A percentile compares a stretch with the other conserved stretches of the same genome.
Evolutionary conservation across 2,113 vertebrate species (phyloP).

Genomic region (Damaliscus lunatus): DNA sequence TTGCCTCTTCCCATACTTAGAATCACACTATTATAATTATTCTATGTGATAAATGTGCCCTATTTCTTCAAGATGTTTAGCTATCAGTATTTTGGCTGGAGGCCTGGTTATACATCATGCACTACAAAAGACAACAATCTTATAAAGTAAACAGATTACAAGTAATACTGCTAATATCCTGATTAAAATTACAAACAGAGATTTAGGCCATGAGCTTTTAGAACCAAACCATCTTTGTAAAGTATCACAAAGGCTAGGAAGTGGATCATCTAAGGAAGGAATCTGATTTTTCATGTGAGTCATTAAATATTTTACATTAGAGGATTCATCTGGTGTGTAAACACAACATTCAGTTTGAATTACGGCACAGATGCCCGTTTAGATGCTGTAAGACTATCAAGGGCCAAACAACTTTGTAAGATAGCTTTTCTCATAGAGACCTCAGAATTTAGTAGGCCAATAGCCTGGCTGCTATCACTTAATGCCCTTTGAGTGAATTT

Average conservation of each 20-base stretch:
- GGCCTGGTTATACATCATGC: neutral
- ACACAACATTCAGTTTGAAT: neutral
- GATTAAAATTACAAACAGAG: neutral
- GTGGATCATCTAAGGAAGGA: neutral
- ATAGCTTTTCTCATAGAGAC: neutral
- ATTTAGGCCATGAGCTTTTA: neutral
- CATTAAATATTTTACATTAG: neutral
- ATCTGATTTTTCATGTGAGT: neutral
- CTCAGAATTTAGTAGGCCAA: neutral
- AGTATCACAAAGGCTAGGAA: neutral
- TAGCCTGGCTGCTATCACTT: neutral
- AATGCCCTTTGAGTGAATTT: neutral
- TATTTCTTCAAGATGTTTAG: neutral
- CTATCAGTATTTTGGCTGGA: neutral
- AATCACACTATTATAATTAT: neutral
- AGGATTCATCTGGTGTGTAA: neutral
- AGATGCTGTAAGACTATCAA: neutral
- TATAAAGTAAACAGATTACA: neutral
- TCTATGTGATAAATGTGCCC: neutral
- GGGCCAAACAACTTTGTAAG: neutral
- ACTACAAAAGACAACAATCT: neutral
- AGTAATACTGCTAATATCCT: neutral
- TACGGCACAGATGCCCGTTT: neutral
- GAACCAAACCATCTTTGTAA: neutral
- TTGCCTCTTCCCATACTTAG: neutral